Conservation (phyloP, 1,140 invertebrate species). For the Bombus pyrosoma region DNA sequence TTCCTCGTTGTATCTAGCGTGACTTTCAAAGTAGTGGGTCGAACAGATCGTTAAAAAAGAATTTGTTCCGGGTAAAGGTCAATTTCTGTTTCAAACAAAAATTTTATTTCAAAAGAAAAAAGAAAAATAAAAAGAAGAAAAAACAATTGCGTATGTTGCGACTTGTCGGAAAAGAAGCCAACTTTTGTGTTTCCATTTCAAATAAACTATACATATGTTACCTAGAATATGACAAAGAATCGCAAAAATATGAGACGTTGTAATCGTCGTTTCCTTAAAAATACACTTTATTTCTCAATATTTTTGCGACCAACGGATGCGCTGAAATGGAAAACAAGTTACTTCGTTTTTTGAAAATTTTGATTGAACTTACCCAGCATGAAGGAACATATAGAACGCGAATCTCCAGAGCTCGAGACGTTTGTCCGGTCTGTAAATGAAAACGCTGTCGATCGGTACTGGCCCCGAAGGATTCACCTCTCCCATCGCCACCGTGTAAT, state of each 20-base stretch:
- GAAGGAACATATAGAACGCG: slow-evolving; percentile 96
- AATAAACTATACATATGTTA: too few relatives aligned
- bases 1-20: not conserved
- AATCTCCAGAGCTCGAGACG: slow-evolving; percentile 96
- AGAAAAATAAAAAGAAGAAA: accelerated
- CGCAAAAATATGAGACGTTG: not conserved
- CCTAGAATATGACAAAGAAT: not conserved
- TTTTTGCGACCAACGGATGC: not conserved
- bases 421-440: slow-evolving; percentile 97
- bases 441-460: slow-evolving; percentile 95
- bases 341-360: not conserved
- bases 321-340: not conserved
- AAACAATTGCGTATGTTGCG: too few relatives aligned
- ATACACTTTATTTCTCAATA: too few relatives aligned
- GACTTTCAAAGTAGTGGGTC: not conserved
- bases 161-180: too few relatives aligned
- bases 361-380: slow-evolving; percentile 89
- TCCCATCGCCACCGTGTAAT: slow-evolving; percentile 92
- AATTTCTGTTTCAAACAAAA: not conserved
- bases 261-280: not conserved
- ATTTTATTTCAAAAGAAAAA: not conserved
- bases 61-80: not conserved
- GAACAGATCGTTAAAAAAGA: not conserved
- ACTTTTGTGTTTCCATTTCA: not conserved
- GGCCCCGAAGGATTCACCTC: slow-evolving; percentile 93